Evolutionary conservation across 2,113 vertebrate species (phyloP), one percentile per base, ranked within the genome.

Genomic region (Odontophorus gujanensis): DNA sequence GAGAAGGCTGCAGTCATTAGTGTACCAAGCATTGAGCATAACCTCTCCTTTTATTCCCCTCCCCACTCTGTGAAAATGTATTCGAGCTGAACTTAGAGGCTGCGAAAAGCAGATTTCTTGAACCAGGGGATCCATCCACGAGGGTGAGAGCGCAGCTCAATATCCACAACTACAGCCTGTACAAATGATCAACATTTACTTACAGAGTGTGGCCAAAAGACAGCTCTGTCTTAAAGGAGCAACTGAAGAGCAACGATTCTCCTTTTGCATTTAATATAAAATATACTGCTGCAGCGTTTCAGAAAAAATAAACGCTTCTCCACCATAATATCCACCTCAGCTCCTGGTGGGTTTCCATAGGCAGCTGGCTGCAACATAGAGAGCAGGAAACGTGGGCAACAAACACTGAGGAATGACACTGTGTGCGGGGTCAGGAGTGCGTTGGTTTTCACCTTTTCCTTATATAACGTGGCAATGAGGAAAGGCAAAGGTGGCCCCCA

Each of bases 71-170:
- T 24, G 78, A 78, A 91, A 91, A 65, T 57, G 74, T 34, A 83
- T 94, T 26, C 67, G 47, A 97, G 89, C 61, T 75, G 73, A 95
- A 90, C 40, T 89, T 36, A 6, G 55, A n/a, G 76, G 55, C 55
- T 63, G 74, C 16, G 71, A 85, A 87, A 94, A 93, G 75, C 76
- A 83, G 82, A 45, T 81, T 93, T 81, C 91, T 89, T 76, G 67
- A 87, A 92, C 42, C 40, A 51, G 82, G 26, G 59, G 75, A 92
- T 83, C 57, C 65, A 9, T 67, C 89, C 48, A 40, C 48, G 34
- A 83, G 51, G 48, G 43, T 0, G 10, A 22, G 36, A 42, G 51
- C 40, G 66, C 21, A 40, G 72, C 40, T 68, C 1, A 6, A 72
- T 8, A 73, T 82, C 55, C 30, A 7, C 1, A 50, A 25, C 48